These are phyloP conservation scores for Drosophila pegasa DNA, from an alignment of 2,888 invertebrate species.

Conservation along the genomic window DNA sequence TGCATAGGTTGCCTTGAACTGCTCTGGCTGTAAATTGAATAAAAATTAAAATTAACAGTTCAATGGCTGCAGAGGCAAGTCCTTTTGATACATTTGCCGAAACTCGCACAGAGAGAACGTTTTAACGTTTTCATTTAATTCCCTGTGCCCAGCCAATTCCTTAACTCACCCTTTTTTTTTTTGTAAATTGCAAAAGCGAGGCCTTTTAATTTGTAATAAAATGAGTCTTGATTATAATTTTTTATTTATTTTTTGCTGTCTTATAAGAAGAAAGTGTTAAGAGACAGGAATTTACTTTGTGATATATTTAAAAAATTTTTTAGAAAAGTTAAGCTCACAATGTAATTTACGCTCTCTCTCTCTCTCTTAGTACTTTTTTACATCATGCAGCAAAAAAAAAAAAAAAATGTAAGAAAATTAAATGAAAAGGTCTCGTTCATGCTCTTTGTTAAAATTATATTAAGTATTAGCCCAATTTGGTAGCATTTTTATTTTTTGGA, in stretches of 20 bases:
- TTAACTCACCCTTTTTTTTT: too few species aligned
- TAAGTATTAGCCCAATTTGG: too few species aligned
- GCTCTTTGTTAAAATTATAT: too few species aligned
- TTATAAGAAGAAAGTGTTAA: background rate
- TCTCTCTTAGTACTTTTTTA: too few species aligned
- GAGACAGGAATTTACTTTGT: background rate
- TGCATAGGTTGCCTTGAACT: constrained; percentile 49
- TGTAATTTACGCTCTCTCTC: too few species aligned
- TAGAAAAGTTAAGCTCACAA: too few species aligned
- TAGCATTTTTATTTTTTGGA: background rate
- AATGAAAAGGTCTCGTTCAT: too few species aligned
- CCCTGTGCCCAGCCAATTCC: constrained; percentile 9
- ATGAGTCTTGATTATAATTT: too few species aligned
- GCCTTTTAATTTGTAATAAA: background rate
- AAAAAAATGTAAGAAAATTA: too few species aligned
- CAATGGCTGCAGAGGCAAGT: constrained; percentile 40
- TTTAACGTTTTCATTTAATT: constrained; percentile 17
- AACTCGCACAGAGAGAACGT: background rate
- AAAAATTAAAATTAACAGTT: constrained; percentile 67
- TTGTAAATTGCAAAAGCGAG: background rate
- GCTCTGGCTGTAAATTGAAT: constrained; percentile 51
- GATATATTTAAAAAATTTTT: background rate
- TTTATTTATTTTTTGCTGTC: background rate
- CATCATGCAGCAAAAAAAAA: too few species aligned
- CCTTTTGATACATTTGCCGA: constrained; percentile 13